These are phyloP conservation scores for Eumeta japonica DNA, from an alignment of 1,140 invertebrate genomes.

Conservation along the genomic window DNA sequence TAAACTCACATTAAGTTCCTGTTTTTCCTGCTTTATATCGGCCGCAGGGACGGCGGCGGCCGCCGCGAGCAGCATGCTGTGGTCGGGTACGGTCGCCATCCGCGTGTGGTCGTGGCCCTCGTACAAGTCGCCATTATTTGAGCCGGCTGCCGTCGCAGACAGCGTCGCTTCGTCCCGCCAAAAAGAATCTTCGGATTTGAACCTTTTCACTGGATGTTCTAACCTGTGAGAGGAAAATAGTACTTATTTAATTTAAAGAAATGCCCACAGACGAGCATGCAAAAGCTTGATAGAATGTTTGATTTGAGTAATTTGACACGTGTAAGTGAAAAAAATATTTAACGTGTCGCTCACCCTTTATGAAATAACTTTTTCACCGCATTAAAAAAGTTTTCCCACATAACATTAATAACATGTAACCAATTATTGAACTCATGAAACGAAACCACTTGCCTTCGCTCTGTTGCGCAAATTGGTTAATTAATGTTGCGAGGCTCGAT, in stretches of 20 bases:
- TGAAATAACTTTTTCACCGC: too few relatives aligned
- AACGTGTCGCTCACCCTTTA: too few relatives aligned
- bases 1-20: too few relatives aligned
- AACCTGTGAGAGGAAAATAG: constrained; percentile 57
- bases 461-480: constrained; percentile 25
- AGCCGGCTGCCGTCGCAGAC: constrained; percentile 17
- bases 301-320: too few relatives aligned
- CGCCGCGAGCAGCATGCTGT: too few relatives aligned
- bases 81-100: constrained; percentile 30
- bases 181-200: constrained; percentile 59
- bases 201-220: constrained; percentile 84
- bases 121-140: constrained; percentile 55
- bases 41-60: constrained; percentile 21
- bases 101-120: constrained; percentile 61
- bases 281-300: not conserved
- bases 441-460: constrained; percentile 15
- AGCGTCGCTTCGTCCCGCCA: constrained; percentile 37
- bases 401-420: constrained; percentile 26
- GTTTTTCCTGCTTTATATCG: constrained; percentile 57
- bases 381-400: too few relatives aligned
- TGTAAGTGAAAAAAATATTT: too few relatives aligned
- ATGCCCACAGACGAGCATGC: not conserved
- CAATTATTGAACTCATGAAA: constrained; percentile 27
- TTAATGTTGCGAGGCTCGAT: constrained; percentile 36
- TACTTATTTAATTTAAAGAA: not conserved